These are phyloP conservation scores for Melanaphis sacchari DNA, from an alignment of 1,140 invertebrate genomes.

Conservation along the genomic window DNA sequence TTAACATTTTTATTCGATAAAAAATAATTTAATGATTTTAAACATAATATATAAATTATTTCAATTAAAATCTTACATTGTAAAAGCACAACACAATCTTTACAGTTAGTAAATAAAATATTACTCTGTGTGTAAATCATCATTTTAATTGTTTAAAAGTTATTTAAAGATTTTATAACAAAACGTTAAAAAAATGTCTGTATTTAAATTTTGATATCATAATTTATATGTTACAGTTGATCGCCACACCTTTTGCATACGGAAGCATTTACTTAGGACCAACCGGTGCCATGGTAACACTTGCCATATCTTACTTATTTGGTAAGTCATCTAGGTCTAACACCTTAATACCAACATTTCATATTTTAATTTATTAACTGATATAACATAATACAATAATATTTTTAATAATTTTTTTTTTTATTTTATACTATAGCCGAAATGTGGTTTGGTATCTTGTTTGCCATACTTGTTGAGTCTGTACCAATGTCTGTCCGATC, in stretches of 20 bases:
- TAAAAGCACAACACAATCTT: background rate
- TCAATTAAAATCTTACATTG: background rate
- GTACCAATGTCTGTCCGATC: slow-evolving; percentile 81
- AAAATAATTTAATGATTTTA: background rate
- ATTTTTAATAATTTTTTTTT: background rate
- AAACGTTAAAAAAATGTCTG: background rate
- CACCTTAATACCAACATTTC: background rate
- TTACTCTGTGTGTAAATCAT: too few species aligned
- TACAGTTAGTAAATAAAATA: background rate
- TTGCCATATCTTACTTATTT: slow-evolving; percentile 85
- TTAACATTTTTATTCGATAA: background rate
- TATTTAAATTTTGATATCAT: background rate
- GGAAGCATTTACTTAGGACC: slow-evolving; percentile 86
- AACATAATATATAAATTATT: background rate
- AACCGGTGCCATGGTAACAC: slow-evolving; percentile 83
- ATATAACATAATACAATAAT: too few species aligned
- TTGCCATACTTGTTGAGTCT: slow-evolving; percentile 87
- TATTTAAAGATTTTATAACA: background rate
- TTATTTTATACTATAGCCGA: slow-evolving; percentile 71
- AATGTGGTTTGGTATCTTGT: slow-evolving; percentile 93
- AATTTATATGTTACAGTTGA: slow-evolving; percentile 69
- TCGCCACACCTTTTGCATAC: slow-evolving; percentile 87
- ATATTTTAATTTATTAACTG: background rate
- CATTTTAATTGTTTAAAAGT: background rate
- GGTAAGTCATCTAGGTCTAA: slow-evolving; percentile 66